Base-by-base conservation (phyloP, 2,888 invertebrate genomes). In the Bembecia ichneumoniformis region DNA sequence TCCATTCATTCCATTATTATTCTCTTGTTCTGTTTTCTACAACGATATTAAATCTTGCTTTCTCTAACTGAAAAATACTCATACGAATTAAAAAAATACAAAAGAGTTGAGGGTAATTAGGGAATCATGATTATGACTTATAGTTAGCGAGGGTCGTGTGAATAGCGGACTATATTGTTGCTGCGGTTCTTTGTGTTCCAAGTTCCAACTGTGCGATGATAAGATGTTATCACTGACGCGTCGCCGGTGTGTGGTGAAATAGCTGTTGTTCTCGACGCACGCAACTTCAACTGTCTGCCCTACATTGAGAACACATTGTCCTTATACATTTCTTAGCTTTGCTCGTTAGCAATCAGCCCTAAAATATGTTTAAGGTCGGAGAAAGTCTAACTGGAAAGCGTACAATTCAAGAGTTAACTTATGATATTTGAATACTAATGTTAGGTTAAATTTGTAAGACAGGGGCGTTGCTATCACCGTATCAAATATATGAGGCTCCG, bases 211-310 rank as follows among this genome's bases (percentile, higher is more conserved):
- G 14, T 14, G n/a, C 3, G 40, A 45, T 51, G 51, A 46, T 44
- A 46, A 55, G 77, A 79, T 80, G 71, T 63, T 62, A 81, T 79
- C 81, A 66, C 43, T 73, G 76, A 77, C 73, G 74, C 50, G 65
- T 56, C 61, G 62, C 59, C 70, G 59, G 55, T 59, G 63, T 64
- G 68, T 68, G 64, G 65, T 72, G 65, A 66, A 64, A 62, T 76
- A 73, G 72, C 79, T 74, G 81, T 81, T 66, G 63, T 69, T 73
- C 68, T 75, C 52, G 72, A 76, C 74, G 80, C 74, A 77, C 79
- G 74, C 75, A 71, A 56, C 55, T 62, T 59, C 64, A 63, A 61
- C 63, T 62, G 63, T 63, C 57, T 69, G 73, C 51, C 67, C 73
- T 59, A 76, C 68, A 66, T 66, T 52, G 35, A 7, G 40, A 40